Percentiles rank a stretch among this genome's conserved stretches.
These are phyloP conservation scores for Apostichopus leukothele DNA, from an alignment of 53 echinoderm and acorn worm species.

Conservation along the genomic window DNA sequence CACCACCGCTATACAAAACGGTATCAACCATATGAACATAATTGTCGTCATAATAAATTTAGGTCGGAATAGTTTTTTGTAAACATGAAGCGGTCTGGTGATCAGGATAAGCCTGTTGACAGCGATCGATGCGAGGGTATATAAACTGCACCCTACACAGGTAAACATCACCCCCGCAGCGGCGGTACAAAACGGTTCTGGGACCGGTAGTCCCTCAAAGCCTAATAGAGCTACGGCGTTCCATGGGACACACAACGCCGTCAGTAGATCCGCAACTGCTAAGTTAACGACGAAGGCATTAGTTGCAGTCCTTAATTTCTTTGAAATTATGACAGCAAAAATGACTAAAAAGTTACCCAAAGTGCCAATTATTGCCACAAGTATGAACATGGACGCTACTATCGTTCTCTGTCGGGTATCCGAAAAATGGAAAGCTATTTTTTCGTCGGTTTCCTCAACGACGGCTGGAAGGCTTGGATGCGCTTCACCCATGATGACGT, in stretches of 20 bases:
- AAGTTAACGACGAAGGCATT: slow-evolving; percentile 95
- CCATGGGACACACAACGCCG: slow-evolving; percentile 66
- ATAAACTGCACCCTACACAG: slow-evolving; percentile 75
- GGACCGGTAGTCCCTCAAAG: slow-evolving; percentile 57
- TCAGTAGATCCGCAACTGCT: slow-evolving; percentile 69
- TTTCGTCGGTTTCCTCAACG: slow-evolving; percentile 24
- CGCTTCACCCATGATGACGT: background rate
- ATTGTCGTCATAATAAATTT: slow-evolving; percentile 56
- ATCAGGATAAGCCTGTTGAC: slow-evolving; percentile 78
- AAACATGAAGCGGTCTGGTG: slow-evolving; percentile 59
- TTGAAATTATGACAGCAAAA: slow-evolving; percentile 75
- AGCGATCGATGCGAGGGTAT: slow-evolving; percentile 80
- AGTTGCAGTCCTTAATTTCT: slow-evolving; percentile 78
- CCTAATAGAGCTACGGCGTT: slow-evolving; percentile 67
- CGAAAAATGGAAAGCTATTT: slow-evolving; percentile 56
- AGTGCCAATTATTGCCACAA: slow-evolving; percentile 68
- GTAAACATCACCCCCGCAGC: slow-evolving; percentile 65
- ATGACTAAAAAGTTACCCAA: slow-evolving; percentile 82
- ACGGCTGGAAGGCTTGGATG: slow-evolving; percentile 9
- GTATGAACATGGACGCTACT: slow-evolving; percentile 74
- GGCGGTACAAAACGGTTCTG: slow-evolving; percentile 63
- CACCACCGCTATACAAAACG: slow-evolving; percentile 53
- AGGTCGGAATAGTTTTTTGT: slow-evolving; percentile 60
- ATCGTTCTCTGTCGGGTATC: slow-evolving; percentile 74
- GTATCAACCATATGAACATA: slow-evolving; percentile 69